Evolutionary conservation across 2,113 vertebrate species (phyloP).

Genomic region (Platichthys flesus): DNA sequence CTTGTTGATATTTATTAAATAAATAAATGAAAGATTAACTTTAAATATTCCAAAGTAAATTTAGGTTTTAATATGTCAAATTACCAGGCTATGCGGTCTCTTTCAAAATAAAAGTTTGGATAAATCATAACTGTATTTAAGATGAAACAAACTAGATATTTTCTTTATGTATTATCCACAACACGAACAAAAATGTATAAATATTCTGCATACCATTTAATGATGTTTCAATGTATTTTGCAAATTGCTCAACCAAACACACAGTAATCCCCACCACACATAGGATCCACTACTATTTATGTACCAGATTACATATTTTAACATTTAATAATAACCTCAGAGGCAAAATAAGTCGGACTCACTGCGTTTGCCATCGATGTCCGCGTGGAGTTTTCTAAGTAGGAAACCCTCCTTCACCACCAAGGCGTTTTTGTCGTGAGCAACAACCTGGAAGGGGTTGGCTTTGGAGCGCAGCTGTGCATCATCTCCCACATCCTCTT

Average conservation of each 20-base stretch:
- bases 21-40: too few relatives aligned
- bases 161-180: not conserved
- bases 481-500: conserved; percentile 56
- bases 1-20: too few relatives aligned
- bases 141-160: not conserved
- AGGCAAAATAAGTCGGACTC: conserved; percentile 54
- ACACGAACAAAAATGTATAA: too few relatives aligned
- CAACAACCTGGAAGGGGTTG: conserved; percentile 87
- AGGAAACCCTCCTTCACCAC: conserved; percentile 88
- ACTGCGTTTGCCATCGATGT: conserved; percentile 93
- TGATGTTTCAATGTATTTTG: too few relatives aligned
- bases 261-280: not conserved
- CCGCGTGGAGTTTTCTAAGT: conserved; percentile 88
- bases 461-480: conserved; percentile 76
- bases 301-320: not conserved
- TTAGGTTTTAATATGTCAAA: too few relatives aligned
- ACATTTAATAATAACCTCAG: not conserved
- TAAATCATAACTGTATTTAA: too few relatives aligned
- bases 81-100: too few relatives aligned
- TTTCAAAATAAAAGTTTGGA: too few relatives aligned
- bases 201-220: too few relatives aligned
- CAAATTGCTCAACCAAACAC: not conserved
- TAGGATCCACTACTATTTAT: not conserved
- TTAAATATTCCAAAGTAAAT: too few relatives aligned
- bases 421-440: conserved; percentile 80